These are phyloP conservation scores for Eulemur coronatus DNA, from an alignment of 2,797 vertebrate species.

Conservation along the genomic window DNA sequence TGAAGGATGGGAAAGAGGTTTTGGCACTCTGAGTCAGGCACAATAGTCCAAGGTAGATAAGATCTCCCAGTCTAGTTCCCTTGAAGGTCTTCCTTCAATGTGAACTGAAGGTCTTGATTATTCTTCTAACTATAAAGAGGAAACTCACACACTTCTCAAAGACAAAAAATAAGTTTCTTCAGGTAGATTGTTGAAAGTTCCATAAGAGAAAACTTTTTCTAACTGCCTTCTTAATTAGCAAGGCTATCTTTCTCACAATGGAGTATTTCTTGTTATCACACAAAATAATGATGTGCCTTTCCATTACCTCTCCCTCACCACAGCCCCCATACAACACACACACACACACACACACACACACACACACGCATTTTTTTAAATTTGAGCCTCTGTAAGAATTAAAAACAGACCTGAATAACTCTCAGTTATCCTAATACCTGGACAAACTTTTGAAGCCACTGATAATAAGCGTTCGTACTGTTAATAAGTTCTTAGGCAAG, in stretches of 20 bases:
- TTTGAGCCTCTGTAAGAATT: not conserved
- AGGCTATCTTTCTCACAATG: not conserved
- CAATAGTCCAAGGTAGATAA: too few relatives aligned
- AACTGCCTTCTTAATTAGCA: not conserved
- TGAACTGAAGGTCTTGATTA: not conserved
- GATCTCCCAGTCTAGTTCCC: not conserved
- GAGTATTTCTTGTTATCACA: not conserved
- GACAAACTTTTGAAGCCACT: not conserved
- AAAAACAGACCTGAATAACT: not conserved
- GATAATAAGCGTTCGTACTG: not conserved
- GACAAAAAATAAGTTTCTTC: not conserved
- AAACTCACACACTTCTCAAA: not conserved
- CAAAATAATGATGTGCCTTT: not conserved
- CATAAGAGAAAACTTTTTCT: not conserved
- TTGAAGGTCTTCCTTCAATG: not conserved
- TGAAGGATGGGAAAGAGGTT: not conserved
- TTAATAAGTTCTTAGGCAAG: not conserved
- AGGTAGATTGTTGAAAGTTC: not conserved
- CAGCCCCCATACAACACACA: not conserved
- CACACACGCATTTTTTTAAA: not conserved
- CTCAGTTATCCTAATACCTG: not conserved
- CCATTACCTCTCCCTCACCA: not conserved
- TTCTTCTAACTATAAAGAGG: not conserved
- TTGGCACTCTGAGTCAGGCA: accelerated
- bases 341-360: not conserved